Conservation (phyloP, 1,140 invertebrate genomes). For the Rhopalosiphum padi region DNA sequence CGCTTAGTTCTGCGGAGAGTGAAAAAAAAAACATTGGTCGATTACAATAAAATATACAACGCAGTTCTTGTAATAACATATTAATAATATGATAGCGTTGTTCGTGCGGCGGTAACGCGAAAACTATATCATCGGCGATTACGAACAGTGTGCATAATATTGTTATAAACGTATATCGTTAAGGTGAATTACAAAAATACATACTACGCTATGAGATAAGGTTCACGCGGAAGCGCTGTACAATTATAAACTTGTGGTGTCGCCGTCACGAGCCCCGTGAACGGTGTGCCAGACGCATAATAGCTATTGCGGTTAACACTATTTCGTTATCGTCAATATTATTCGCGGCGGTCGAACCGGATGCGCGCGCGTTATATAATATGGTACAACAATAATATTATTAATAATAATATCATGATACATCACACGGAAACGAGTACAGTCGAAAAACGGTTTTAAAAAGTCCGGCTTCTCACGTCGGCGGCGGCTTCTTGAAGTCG, state of each 20-base stretch:
- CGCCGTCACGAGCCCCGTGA: too few species aligned
- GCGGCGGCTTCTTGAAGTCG: neutral
- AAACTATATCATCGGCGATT: neutral
- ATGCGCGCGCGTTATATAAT: too few species aligned
- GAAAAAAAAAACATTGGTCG: neutral
- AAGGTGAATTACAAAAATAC: too few species aligned
- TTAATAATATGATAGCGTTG: neutral
- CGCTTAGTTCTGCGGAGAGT: neutral
- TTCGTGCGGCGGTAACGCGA: neutral
- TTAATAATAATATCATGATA: neutral
- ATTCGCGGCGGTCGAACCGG: too few species aligned
- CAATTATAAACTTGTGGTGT: too few species aligned
- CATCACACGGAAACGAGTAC: neutral
- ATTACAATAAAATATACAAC: neutral
- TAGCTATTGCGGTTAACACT: too few species aligned
- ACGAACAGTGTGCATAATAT: neutral
- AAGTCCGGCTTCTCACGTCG: neutral
- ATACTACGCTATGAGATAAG: too few species aligned
- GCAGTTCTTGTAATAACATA: neutral
- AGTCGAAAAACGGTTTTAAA: neutral
- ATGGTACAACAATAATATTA: too few species aligned
- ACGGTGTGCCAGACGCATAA: too few species aligned
- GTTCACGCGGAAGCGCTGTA: too few species aligned
- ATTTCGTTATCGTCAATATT: too few species aligned
- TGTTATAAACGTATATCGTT: neutral